Evolutionary conservation across 2,113 vertebrate genomes (phyloP).

Genomic region (Sphyrna mokarran): DNA sequence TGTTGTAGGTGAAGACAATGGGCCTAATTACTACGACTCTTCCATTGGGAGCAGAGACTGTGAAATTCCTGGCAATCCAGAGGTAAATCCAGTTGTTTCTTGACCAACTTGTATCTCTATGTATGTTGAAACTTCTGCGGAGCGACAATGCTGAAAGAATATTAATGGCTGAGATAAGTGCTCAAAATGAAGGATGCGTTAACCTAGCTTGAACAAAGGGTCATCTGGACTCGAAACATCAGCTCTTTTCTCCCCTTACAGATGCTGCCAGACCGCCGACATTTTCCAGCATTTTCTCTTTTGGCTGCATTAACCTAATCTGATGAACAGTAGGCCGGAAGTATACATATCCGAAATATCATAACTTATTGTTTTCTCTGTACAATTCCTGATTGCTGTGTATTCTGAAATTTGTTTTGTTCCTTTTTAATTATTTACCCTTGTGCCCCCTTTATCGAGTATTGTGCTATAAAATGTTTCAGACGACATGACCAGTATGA

Average conservation of each 20-base stretch:
- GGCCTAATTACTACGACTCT: neutral
- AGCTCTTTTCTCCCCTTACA: no score
- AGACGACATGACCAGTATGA: neutral
- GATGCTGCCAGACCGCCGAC: no score
- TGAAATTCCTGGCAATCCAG: conserved; percentile 19
- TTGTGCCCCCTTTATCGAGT: neutral
- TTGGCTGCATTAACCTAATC: neutral
- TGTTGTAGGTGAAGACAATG: conserved; percentile 25
- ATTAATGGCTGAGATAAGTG: neutral
- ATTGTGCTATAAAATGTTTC: neutral
- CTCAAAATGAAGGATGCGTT: neutral
- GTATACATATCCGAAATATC: neutral
- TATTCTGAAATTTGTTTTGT: neutral
- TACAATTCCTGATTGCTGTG: neutral
- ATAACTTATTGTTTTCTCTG: neutral
- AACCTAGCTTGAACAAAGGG: neutral
- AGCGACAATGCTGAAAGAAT: neutral
- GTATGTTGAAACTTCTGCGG: neutral
- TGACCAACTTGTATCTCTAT: neutral
- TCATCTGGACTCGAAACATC: no score
- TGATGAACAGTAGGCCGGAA: neutral
- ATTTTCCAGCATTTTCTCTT: no score
- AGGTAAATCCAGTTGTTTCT: conserved; percentile 10
- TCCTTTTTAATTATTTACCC: neutral
- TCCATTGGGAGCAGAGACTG: neutral